Base-by-base conservation (phyloP, 2,888 invertebrate species). In the Ommatoiulus sabulosus region DNA sequence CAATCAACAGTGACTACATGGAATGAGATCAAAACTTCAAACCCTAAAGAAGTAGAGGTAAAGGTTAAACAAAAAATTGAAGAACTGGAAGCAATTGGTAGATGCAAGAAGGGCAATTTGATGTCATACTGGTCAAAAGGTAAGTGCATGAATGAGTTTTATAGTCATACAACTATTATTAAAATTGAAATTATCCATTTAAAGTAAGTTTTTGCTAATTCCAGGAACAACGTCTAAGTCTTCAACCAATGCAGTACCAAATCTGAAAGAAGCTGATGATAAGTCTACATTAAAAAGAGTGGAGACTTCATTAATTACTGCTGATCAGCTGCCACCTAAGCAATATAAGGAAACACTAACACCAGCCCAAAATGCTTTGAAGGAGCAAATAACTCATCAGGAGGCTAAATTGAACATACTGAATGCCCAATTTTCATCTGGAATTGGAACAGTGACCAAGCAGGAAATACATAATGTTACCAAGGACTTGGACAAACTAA, bases 391-490 rank as follows among this genome's bases (percentile, higher is more conserved):
- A 46, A 46, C 44, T 1, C 86, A 85, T 44, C 86, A 85, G 43
- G 86, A 46, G 12, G 44, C 86, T 85, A 85, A 85, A 85, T 85
- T 85, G 44, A 85, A 85, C 7, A 85, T 85, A n/a, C 12, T 85
- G 85, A 85, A 85, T 85, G 44, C 46, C 12, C 44, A 85, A 85
- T 44, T 85, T 3, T 85, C 86, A 85, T 85, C 86, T 46, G 86
- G 86, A 85, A 85, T 85, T 85, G 85, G 85, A 85, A 85, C 15
- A 85, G 85, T 85, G 43, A 85, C 85, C 85, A 85, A 85, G 85
- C 85, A 85, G 35, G 85, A 85, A 15, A 85, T 85, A 7, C 17
- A 17, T n/a, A 85, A 85, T 35, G 85, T 43, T 85, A 85, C 85
- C 43, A 85, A 43, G 44, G 85, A 85, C 85, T 85, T 85, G 43